Evolutionary conservation across 2,797 vertebrate genomes (phyloP), one percentile per base, ranked within the genome.

Genomic region (Enteromius unitaeniatus): DNA sequence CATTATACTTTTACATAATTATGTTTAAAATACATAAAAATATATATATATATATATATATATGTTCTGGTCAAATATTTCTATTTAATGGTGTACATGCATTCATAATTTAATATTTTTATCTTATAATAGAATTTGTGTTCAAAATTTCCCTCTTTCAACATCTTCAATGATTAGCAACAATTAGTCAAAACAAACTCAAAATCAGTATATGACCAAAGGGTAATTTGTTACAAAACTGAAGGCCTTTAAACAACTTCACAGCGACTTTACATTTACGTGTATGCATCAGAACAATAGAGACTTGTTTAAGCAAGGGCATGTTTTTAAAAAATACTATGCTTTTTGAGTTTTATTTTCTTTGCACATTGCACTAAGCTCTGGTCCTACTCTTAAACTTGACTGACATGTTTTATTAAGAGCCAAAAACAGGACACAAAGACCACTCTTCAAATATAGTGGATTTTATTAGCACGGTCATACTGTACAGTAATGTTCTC

Each of bases 391-490:
- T 47, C 79, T 62, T 81, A 17, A 34, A 62, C 14, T 62, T 37
- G 9, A 64, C 80, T 74, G 58, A 28, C n/a, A 65, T 64, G 42
- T 26, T 62, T 82, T 55, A 78, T 42, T 67, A 49, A 84, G 26
- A 51, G 68, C 21, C 65, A 17, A 53, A 67, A 14, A 76, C 47
- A 73, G 55, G 42, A 62, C 85, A 76, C 81, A 64, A 69, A 65
- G 42, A n/a, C 28, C 7, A 74, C 42, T 70, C 90, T 79, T 94
- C 88, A 93, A 93, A 93, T 90, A 91, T 82, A 91, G 45, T 91
- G 79, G 89, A 90, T 95, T 94, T 95, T 96, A 93, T 95, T 92
- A 89, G 72, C 88, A 94, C 92, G 93, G 88, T 88, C 90, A 93
- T 89, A 92, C 89, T 94, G 90, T 89, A 94, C 87, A 93, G 90